phyloP scores from a whole-genome alignment of 2,797 vertebrate genomes.

The Margarornis squamiger region DNA sequence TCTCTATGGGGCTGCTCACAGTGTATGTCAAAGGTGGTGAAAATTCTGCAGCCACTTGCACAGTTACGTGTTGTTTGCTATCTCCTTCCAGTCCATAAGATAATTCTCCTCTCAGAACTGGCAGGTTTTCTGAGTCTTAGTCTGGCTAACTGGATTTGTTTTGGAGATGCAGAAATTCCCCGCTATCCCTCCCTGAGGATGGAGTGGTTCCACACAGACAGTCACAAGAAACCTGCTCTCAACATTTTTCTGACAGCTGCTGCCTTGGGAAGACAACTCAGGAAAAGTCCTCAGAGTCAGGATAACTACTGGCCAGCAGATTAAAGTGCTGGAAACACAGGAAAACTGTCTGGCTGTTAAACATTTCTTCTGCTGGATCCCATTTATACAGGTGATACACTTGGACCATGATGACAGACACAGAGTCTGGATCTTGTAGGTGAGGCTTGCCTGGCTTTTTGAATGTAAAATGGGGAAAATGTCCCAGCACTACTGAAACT shows the following conservation, averaged over 20 bases:
- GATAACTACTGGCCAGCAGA: neutral
- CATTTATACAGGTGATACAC: neutral
- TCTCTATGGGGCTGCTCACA: neutral
- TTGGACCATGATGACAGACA: neutral
- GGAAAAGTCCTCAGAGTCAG: neutral
- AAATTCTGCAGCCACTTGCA: neutral
- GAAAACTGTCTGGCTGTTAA: neutral
- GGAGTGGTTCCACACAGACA: slow-evolving; percentile 37
- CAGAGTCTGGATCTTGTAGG: neutral
- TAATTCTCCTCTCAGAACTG: neutral
- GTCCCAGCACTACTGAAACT: neutral
- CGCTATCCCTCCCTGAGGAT: neutral
- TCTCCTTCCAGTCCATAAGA: neutral
- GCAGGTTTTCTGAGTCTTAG: neutral
- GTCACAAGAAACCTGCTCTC: slow-evolving; percentile 58
- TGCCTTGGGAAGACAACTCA: slow-evolving; percentile 44
- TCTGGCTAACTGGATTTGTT: neutral
- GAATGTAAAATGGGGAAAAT: neutral
- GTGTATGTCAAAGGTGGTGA: neutral
- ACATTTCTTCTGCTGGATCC: neutral
- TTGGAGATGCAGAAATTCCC: neutral
- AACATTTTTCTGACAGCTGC: slow-evolving; percentile 49
- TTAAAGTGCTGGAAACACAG: neutral
- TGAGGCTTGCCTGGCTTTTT: neutral
- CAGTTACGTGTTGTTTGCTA: neutral